Conservation (phyloP, 2,888 invertebrate species). For the Ectropis crepuscularia region DNA sequence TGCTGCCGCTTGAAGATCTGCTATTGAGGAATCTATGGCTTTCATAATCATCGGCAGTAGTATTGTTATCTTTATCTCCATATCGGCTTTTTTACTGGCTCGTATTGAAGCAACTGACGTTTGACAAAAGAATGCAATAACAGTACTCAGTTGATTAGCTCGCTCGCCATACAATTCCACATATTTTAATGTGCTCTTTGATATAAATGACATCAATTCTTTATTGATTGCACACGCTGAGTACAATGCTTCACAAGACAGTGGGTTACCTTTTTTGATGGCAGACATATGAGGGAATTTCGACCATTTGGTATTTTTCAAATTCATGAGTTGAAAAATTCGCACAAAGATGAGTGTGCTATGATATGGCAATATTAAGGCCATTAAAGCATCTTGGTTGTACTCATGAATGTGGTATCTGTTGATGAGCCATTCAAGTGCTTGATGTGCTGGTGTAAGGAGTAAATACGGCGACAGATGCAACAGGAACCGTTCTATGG, state of each 20-base stretch:
- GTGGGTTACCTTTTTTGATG: slow-evolving; percentile 83
- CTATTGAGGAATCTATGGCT: slow-evolving; percentile 87
- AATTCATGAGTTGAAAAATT: slow-evolving; percentile 90
- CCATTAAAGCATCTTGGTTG: slow-evolving; percentile 92
- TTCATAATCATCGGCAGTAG: slow-evolving; percentile 89
- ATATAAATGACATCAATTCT: slow-evolving; percentile 64
- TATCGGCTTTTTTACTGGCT: slow-evolving; percentile 72
- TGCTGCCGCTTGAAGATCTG: slow-evolving; percentile 89
- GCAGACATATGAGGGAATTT: neutral
- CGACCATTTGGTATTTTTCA: slow-evolving; percentile 87
- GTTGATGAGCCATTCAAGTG: slow-evolving; percentile 97
- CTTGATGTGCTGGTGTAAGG: slow-evolving; percentile 92
- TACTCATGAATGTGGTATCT: slow-evolving; percentile 95
- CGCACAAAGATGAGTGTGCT: slow-evolving; percentile 95
- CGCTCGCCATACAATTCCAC: slow-evolving; percentile 85
- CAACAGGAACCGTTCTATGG: slow-evolving; percentile 91
- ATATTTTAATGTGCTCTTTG: slow-evolving; percentile 63
- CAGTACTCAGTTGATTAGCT: slow-evolving; percentile 86
- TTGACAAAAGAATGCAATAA: slow-evolving; percentile 92
- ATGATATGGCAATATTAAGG: slow-evolving; percentile 95
- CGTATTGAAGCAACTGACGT: slow-evolving; percentile 89
- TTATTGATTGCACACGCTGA: slow-evolving; percentile 87
- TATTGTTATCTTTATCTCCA: slow-evolving; percentile 87
- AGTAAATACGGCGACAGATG: slow-evolving; percentile 95
- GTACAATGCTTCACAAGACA: slow-evolving; percentile 89